Evolutionary conservation across 1,140 invertebrate species (phyloP).

Genomic region (Zaprionus vittiger): DNA sequence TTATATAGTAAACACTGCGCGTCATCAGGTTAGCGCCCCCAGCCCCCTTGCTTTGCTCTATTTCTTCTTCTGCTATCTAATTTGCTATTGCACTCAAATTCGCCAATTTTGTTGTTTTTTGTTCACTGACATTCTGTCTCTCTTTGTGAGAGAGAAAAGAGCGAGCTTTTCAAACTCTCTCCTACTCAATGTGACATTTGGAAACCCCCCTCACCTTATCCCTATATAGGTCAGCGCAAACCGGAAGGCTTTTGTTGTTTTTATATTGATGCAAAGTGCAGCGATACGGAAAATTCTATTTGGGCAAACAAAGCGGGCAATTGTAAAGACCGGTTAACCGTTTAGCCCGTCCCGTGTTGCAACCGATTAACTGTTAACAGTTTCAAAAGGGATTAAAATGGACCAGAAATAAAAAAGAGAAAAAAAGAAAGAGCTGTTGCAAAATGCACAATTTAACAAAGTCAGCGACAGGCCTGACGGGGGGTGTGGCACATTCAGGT

Average conservation of each 20-base stretch:
- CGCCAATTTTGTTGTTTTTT: no score
- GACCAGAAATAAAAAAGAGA: constrained; percentile 10
- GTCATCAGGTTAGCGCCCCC: no score
- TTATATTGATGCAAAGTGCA: constrained; percentile 34
- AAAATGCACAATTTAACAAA: constrained; percentile 64
- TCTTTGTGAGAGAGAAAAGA: no score
- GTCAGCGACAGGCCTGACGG: constrained; percentile 30
- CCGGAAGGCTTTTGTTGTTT: constrained; percentile 3
- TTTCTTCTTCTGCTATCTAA: no score
- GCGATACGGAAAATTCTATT: constrained; percentile 64
- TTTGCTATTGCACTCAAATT: no score
- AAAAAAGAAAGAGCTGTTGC: constrained; percentile 41
- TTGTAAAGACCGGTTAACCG: constrained; percentile 30
- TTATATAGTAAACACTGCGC: no score
- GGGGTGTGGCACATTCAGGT: constrained; percentile 52
- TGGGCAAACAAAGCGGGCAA: constrained; percentile 47
- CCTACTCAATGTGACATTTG: not conserved
- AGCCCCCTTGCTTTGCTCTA: no score
- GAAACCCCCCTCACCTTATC: not conserved
- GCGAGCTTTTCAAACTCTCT: not conserved
- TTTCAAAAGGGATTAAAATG: constrained; percentile 58
- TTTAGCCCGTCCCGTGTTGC: constrained; percentile 1
- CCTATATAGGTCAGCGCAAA: not conserved
- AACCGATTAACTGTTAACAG: constrained; percentile 7
- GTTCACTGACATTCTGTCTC: no score